Conservation (phyloP, 2,797 vertebrate species). For the Pseudotriccus pelzelni region DNA sequence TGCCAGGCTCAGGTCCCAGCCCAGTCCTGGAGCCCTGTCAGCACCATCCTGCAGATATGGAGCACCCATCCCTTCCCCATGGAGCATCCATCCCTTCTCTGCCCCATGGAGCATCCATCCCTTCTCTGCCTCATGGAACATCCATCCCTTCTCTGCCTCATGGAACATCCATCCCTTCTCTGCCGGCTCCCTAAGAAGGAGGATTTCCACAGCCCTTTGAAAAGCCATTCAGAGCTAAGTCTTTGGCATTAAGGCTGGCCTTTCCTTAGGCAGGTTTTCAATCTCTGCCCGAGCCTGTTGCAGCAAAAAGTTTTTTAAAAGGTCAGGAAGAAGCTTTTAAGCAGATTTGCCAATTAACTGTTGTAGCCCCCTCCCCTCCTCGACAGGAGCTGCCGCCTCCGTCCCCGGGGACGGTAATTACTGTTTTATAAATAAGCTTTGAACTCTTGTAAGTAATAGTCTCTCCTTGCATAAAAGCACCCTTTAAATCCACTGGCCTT, state of each 20-base stretch:
- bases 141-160: too few relatives aligned
- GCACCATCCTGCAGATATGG: background rate
- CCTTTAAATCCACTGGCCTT: slow-evolving; percentile 7
- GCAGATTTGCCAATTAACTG: slow-evolving; percentile 39
- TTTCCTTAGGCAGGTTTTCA: slow-evolving; percentile 42
- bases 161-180: background rate
- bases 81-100: background rate
- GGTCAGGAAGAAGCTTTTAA: slow-evolving; percentile 56
- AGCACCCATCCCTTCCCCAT: too few relatives aligned
- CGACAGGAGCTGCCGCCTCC: background rate
- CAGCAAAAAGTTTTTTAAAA: slow-evolving; percentile 18
- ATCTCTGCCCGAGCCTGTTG: slow-evolving; percentile 17
- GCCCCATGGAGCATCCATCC: background rate
- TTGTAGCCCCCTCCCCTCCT: background rate
- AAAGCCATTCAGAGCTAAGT: slow-evolving; percentile 68
- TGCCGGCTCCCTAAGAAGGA: background rate
- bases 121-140: too few relatives aligned
- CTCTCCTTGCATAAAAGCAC: slow-evolving; percentile 22
- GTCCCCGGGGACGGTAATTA: slow-evolving; percentile 27
- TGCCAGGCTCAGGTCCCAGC: background rate
- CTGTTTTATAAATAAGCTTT: slow-evolving; percentile 57
- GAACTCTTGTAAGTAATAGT: slow-evolving; percentile 42
- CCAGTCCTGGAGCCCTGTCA: background rate
- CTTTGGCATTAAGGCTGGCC: slow-evolving; percentile 58
- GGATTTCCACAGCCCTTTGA: slow-evolving; percentile 65